Conservation (phyloP, 2,888 invertebrate species). For the Tinea trinotella region DNA sequence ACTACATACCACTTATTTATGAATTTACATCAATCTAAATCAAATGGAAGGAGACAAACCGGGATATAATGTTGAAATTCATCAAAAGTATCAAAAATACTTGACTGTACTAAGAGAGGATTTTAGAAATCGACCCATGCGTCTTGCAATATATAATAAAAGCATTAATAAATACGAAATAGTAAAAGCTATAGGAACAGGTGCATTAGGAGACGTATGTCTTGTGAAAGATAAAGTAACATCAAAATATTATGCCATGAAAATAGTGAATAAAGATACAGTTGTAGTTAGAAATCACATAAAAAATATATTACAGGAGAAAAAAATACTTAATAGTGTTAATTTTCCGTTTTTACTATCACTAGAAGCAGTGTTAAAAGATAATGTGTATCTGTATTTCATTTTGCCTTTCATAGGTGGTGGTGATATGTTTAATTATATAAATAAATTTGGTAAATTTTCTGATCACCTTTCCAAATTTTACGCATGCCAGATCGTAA, state of each 20-base stretch:
- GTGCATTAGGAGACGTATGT: slow-evolving; percentile 92
- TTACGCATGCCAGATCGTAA: slow-evolving; percentile 89
- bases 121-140: slow-evolving; percentile 37
- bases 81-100: slow-evolving; percentile 46
- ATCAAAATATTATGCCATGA: slow-evolving; percentile 86
- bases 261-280: slow-evolving; percentile 87
- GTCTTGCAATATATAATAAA: slow-evolving; percentile 29
- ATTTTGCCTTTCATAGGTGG: slow-evolving; percentile 87
- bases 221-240: slow-evolving; percentile 76
- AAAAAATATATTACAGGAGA: slow-evolving; percentile 90
- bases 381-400: slow-evolving; percentile 86
- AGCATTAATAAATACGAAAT: slow-evolving; percentile 76
- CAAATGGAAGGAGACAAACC: slow-evolving; percentile 1
- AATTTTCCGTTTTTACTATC: slow-evolving; percentile 89
- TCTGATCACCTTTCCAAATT: slow-evolving; percentile 85
- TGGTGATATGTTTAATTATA: slow-evolving; percentile 87
- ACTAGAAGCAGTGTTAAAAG: slow-evolving; percentile 86
- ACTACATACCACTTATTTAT: too few relatives aligned
- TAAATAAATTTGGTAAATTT: slow-evolving; percentile 75
- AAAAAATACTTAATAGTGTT: slow-evolving; percentile 85
- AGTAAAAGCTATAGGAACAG: slow-evolving; percentile 85
- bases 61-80: slow-evolving; percentile 37
- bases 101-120: slow-evolving; percentile 50
- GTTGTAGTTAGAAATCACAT: slow-evolving; percentile 91
- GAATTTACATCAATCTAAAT: too few relatives aligned